phyloP scores from a whole-genome alignment of 2,797 vertebrate species.

The Labroides dimidiatus region DNA sequence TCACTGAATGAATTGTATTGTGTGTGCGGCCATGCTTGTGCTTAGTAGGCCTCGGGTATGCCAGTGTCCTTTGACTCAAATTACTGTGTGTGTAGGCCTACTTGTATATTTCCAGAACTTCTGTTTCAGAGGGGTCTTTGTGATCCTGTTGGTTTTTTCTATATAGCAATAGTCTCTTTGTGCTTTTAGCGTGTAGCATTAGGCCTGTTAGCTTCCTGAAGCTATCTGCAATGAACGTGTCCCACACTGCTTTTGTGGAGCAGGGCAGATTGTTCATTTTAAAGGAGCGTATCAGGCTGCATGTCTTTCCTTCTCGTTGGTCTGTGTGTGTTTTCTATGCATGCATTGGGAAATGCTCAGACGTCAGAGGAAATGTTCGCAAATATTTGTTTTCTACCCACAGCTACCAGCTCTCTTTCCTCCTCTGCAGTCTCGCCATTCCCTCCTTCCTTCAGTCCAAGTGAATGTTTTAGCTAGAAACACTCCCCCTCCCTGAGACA shows the following conservation, averaged over 20 bases:
- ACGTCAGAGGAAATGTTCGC: constrained; percentile 65
- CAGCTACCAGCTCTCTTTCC: constrained; percentile 47
- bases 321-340: constrained; percentile 28
- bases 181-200: constrained; percentile 40
- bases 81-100: constrained; percentile 67
- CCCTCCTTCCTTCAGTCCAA: constrained; percentile 63
- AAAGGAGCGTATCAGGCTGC: background rate
- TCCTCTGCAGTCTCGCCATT: constrained; percentile 61
- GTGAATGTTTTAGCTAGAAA: constrained; percentile 62
- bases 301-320: constrained; percentile 4
- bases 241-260: constrained; percentile 30
- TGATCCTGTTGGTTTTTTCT: constrained; percentile 52
- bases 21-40: constrained; percentile 82
- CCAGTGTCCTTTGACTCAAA: constrained; percentile 75
- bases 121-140: constrained; percentile 65
- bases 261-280: constrained; percentile 14
- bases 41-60: constrained; percentile 75
- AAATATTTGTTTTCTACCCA: constrained; percentile 75
- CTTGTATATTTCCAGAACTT: constrained; percentile 60
- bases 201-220: constrained; percentile 56
- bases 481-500: constrained; percentile 46
- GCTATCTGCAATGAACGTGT: constrained; percentile 46
- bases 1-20: constrained; percentile 89
- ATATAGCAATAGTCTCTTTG: constrained; percentile 52
- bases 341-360: constrained; percentile 54